Evolutionary conservation across 2,113 vertebrate species (phyloP), one percentile per base, ranked within the genome.

Genomic region (Pituophis catenifer): DNA sequence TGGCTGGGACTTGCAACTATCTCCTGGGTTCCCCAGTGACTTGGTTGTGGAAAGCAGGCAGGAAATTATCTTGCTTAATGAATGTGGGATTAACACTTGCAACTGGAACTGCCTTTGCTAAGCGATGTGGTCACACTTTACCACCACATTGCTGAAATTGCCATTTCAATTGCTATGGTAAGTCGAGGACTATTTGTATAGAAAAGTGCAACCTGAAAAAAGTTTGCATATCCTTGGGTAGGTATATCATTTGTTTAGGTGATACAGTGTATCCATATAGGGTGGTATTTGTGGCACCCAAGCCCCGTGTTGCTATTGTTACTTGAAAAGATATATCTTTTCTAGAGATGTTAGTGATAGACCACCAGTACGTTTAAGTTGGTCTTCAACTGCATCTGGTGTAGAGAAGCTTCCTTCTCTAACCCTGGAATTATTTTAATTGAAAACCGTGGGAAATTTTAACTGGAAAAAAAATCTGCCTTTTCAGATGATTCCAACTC

Each of bases 381-480:
- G 29, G 29, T 33, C 29, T 70, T 70, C 65, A 70, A n/a, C 11
- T 26, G 58, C 58, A 8, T 38, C 33, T 88, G 55, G 54, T 57
- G 86, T 91, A 91, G 54, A 8, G 57, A n/a, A 48, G 8, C 29
- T 57, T 86, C 95, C 59, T 57, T 93, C 6, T 65, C 24, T 62
- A 21, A 8, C 92, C 96, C 92, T 86, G 90, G 55, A 50, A 89
- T 52, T 94, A 86, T 88, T 90, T 89, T 55, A 3, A 92, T 86
- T 21, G 48, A 53, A 95, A 88, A 5, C 2, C 58, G 17, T 91
- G 90, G 29, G 57, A 91, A 48, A 91, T 53, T 70, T 92, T 93
- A 93, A 93, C 3, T 8, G 91, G 4, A 58, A 23, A 58, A 95
- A 58, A 95, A 58, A 13, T 19, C 93, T 58, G 94, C 93, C 94